These are phyloP conservation scores for Conomelus anceps DNA, from an alignment of 2,888 invertebrate species.

Conservation along the genomic window DNA sequence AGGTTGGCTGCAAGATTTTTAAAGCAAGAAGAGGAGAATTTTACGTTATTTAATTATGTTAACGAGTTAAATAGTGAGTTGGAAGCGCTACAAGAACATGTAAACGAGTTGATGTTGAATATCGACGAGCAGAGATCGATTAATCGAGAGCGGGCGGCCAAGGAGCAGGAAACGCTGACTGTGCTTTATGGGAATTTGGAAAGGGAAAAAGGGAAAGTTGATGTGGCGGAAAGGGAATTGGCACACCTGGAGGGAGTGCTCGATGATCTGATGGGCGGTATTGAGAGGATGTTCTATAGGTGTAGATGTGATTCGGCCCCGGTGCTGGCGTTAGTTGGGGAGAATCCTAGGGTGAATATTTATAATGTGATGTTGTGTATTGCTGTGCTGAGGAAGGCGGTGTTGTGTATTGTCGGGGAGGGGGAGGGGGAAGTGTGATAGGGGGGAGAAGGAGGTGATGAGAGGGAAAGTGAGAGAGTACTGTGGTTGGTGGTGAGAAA, in stretches of 20 bases:
- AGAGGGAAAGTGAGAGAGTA: not conserved
- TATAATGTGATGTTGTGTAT: slow-evolving; percentile 8
- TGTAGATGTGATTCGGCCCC: not conserved
- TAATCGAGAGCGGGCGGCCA: slow-evolving; percentile 50
- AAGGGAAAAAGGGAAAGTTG: slow-evolving; percentile 40
- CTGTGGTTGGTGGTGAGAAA: no score
- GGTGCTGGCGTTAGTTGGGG: not conserved
- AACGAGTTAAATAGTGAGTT: slow-evolving; percentile 82
- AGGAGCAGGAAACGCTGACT: slow-evolving; percentile 55
- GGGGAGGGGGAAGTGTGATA: not conserved
- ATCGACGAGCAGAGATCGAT: slow-evolving; percentile 58
- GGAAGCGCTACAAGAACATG: slow-evolving; percentile 62
- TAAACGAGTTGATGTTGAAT: slow-evolving; percentile 54
- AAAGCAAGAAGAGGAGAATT: slow-evolving; percentile 85
- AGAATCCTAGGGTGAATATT: slow-evolving; percentile 1
- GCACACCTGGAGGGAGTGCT: not conserved
- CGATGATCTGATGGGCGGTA: not conserved
- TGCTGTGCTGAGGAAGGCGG: not conserved
- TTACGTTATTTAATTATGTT: slow-evolving; percentile 83
- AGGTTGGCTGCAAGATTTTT: slow-evolving; percentile 58
- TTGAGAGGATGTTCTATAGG: not conserved
- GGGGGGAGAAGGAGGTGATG: not conserved
- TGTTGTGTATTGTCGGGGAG: not conserved
- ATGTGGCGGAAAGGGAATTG: not conserved
- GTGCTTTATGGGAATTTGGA: slow-evolving; percentile 48